Evolutionary conservation across 2,113 vertebrate species (phyloP).

Genomic region (Bufo bufo): DNA sequence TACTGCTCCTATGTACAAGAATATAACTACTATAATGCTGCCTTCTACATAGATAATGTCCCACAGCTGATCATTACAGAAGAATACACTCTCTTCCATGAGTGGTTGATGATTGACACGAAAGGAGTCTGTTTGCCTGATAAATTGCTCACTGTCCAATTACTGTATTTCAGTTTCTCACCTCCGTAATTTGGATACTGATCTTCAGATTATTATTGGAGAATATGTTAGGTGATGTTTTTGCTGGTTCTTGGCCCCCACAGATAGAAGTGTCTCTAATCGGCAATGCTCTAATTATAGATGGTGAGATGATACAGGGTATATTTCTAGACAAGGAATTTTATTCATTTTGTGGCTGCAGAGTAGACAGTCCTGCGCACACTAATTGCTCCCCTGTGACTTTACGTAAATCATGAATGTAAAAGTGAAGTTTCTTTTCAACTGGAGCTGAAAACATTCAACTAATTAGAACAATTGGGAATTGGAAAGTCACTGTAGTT

Average conservation of each 20-base stretch:
- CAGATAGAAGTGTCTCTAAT: neutral
- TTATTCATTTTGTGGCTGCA: slow-evolving; percentile 28
- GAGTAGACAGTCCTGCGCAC: neutral
- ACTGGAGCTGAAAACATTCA: slow-evolving; percentile 35
- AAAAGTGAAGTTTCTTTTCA: neutral
- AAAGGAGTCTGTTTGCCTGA: neutral
- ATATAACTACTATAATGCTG: neutral
- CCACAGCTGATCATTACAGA: neutral
- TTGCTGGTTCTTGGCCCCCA: neutral
- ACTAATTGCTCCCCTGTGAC: slow-evolving; percentile 50
- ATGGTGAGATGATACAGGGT: neutral
- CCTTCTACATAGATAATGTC: too few relatives aligned
- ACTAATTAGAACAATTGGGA: slow-evolving; percentile 42
- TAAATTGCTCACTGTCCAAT: neutral
- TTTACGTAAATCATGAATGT: slow-evolving; percentile 37
- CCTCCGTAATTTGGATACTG: neutral
- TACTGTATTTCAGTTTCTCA: neutral
- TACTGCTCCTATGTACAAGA: neutral
- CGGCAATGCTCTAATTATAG: slow-evolving; percentile 28
- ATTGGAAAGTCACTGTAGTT: slow-evolving; percentile 18
- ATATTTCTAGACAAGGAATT: slow-evolving; percentile 23
- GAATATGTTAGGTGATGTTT: neutral
- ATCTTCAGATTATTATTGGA: slow-evolving; percentile 14
- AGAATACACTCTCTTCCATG: neutral
- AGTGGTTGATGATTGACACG: neutral